Percentiles rank a stretch among this genome's conserved stretches.
Conservation (phyloP, 1,140 invertebrate genomes). For the Euwallacea similis region DNA sequence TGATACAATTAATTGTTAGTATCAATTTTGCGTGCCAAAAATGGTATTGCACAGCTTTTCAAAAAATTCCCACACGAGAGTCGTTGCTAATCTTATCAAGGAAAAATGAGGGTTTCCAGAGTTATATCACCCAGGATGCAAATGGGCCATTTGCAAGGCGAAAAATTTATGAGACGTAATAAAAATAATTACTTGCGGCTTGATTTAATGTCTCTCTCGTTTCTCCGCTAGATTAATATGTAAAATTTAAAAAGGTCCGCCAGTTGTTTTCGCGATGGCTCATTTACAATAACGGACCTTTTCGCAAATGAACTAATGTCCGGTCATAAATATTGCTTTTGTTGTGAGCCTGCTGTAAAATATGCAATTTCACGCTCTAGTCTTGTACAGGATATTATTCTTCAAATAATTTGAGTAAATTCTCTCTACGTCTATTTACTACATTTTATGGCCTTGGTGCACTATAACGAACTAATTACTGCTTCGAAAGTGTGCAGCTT, state of each 20-base stretch:
- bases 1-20: too few species aligned
- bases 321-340: background rate
- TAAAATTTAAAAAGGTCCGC: conserved; percentile 22
- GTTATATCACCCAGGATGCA: background rate
- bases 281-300: conserved; percentile 14
- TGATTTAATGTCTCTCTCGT: conserved; percentile 23
- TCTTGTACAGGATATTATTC: too few species aligned
- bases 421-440: too few species aligned
- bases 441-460: too few species aligned
- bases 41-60: too few species aligned
- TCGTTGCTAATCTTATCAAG: background rate
- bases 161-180: conserved; percentile 31
- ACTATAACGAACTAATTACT: too few species aligned
- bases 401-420: too few species aligned
- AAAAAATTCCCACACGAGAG: too few species aligned
- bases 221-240: conserved; percentile 23
- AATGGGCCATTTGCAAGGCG: conserved; percentile 22
- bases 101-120: background rate
- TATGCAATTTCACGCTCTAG: too few species aligned
- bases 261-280: conserved; percentile 23
- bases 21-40: too few species aligned
- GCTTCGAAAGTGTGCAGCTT: too few species aligned
- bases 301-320: conserved; percentile 16
- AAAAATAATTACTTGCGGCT: conserved; percentile 28
- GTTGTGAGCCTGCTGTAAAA: too few species aligned